phyloP scores from a whole-genome alignment of 2,888 invertebrate genomes.

The Hyposoter didymator region DNA sequence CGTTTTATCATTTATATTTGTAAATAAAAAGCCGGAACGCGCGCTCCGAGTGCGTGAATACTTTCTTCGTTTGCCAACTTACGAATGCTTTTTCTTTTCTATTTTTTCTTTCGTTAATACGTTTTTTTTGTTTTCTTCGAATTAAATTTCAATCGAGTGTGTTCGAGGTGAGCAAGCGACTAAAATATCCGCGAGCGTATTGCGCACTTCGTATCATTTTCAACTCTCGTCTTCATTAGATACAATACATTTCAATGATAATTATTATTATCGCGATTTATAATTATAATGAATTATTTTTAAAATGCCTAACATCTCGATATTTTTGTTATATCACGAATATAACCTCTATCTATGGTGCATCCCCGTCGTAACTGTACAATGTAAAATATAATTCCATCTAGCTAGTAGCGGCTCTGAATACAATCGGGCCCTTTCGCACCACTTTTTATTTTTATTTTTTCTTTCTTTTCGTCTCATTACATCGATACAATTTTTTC shows the following conservation, averaged over 20 bases:
- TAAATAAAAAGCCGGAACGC: conserved; percentile 68
- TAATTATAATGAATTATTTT: conserved; percentile 20
- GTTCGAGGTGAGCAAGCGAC: conserved; percentile 68
- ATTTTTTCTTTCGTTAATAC: background rate
- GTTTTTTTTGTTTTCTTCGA: conserved; percentile 30
- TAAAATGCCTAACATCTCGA: conserved; percentile 61
- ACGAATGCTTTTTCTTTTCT: conserved; percentile 29
- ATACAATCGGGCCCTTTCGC: conserved; percentile 75
- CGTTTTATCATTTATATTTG: conserved; percentile 58
- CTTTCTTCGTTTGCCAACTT: conserved; percentile 67
- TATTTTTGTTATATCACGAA: conserved; percentile 68
- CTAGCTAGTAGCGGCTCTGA: conserved; percentile 80
- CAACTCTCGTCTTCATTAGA: conserved; percentile 21
- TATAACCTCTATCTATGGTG: conserved; percentile 77
- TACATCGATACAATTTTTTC: background rate
- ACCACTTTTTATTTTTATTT: conserved; percentile 28
- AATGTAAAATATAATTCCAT: conserved; percentile 84
- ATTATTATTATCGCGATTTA: conserved; percentile 20
- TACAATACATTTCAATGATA: conserved; percentile 54
- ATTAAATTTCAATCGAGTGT: conserved; percentile 27
- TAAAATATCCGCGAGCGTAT: conserved; percentile 67
- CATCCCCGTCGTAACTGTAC: conserved; percentile 79
- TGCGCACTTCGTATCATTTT: conserved; percentile 43
- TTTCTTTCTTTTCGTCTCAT: background rate
- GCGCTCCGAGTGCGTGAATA: conserved; percentile 63